phyloP scores from a whole-genome alignment of 2,113 vertebrate genomes.

The Mobula hypostoma region DNA sequence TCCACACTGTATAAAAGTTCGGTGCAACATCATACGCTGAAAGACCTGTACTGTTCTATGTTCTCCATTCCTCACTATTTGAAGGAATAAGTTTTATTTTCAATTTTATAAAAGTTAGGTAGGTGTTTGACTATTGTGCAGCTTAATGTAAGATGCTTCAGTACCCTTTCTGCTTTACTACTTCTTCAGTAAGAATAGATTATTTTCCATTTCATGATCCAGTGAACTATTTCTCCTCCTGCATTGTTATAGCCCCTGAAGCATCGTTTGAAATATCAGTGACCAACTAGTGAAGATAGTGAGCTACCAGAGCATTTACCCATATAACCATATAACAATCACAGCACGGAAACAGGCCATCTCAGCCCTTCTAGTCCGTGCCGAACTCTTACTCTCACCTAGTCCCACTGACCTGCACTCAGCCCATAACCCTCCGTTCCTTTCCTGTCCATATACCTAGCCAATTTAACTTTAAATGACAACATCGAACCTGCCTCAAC shows the following conservation, averaged over 20 bases:
- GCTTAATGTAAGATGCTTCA: background rate
- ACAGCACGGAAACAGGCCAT: too few species aligned
- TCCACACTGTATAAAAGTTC: too few species aligned
- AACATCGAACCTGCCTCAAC: too few species aligned
- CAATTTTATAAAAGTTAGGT: background rate
- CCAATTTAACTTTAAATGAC: too few species aligned
- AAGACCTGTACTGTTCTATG: too few species aligned
- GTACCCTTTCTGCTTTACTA: background rate
- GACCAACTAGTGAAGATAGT: background rate
- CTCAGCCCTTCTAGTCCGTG: too few species aligned
- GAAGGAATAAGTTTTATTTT: background rate
- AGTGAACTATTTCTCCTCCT: background rate
- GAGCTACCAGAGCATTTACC: background rate
- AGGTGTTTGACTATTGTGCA: background rate
- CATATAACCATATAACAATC: too few species aligned
- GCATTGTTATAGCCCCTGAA: background rate
- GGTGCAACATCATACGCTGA: too few species aligned
- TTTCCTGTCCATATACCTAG: too few species aligned
- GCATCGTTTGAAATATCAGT: background rate
- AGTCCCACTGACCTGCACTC: too few species aligned
- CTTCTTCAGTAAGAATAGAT: background rate
- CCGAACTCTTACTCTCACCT: too few species aligned
- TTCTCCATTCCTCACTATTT: background rate
- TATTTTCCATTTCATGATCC: background rate
- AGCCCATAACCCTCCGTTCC: too few species aligned